Conservation (phyloP, 1,140 invertebrate species). For the Euwallacea similis region DNA sequence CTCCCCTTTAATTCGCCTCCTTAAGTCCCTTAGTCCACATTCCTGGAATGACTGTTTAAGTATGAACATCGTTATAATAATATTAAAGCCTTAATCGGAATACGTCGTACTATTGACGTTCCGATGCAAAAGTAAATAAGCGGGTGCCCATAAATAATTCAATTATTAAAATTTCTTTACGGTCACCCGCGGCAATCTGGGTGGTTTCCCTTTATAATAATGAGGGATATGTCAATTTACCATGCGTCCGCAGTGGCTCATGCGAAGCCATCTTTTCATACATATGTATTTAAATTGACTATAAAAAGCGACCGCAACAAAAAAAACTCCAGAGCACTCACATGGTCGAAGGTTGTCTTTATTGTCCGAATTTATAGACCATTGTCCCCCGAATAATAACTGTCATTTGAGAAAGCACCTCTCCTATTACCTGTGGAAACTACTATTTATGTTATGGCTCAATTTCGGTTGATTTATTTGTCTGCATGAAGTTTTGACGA, state of each 20-base stretch:
- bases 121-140: slow-evolving; percentile 22
- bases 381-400: too few species aligned
- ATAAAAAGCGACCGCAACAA: too few species aligned
- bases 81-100: slow-evolving; percentile 28
- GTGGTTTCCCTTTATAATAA: slow-evolving; percentile 23
- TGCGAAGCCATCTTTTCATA: too few species aligned
- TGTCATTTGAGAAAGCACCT: too few species aligned
- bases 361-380: too few species aligned
- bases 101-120: slow-evolving; percentile 20
- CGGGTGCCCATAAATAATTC: slow-evolving; percentile 34
- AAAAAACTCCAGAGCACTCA: too few species aligned
- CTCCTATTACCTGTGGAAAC: too few species aligned
- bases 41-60: background rate
- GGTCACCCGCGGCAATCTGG: slow-evolving; percentile 29
- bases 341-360: too few species aligned
- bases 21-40: background rate
- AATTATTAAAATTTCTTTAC: slow-evolving; percentile 36
- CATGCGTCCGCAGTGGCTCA: too few species aligned
- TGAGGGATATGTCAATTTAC: slow-evolving; percentile 16
- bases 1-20: background rate
- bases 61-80: slow-evolving; percentile 21
- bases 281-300: too few species aligned
- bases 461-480: too few species aligned
- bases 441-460: too few species aligned
- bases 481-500: background rate